phyloP scores from a whole-genome alignment of 2,797 vertebrate genomes.

The Parauchenoglanis ngamensis region DNA sequence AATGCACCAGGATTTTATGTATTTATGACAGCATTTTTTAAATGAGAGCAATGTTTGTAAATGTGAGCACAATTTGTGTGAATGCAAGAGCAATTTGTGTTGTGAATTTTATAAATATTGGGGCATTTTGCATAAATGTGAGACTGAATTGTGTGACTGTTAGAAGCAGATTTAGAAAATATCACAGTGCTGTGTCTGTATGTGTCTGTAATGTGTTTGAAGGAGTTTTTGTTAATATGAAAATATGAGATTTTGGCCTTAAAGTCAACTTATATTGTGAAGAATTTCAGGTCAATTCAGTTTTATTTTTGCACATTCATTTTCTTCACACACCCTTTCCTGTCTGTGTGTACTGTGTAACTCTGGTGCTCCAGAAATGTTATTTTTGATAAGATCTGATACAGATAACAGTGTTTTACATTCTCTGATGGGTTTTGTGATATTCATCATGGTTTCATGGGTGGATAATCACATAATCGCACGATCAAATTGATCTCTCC shows the following conservation, averaged over 20 bases:
- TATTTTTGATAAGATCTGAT: neutral
- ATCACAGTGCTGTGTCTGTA: neutral
- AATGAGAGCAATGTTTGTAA: neutral
- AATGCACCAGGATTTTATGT: neutral
- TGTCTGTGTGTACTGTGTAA: neutral
- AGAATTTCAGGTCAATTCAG: neutral
- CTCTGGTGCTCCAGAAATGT: neutral
- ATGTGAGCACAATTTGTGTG: neutral
- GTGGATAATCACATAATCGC: slow-evolving; percentile 28
- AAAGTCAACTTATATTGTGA: neutral
- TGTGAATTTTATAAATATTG: neutral
- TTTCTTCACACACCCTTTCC: slow-evolving; percentile 1
- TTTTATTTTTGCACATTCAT: neutral
- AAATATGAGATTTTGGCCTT: neutral
- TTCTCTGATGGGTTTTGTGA: slow-evolving; percentile 6
- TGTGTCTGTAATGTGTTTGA: neutral
- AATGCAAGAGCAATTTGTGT: neutral
- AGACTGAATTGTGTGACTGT: neutral
- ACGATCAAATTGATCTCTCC: neutral
- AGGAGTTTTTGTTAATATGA: neutral
- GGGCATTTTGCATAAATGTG: neutral
- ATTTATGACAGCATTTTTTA: neutral
- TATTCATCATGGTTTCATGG: slow-evolving; percentile 18
- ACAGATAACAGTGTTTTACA: slow-evolving; percentile 21
- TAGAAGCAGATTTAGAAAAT: neutral